phyloP scores from a whole-genome alignment of 2,888 invertebrate genomes.

The Tanypteryx hageni region DNA sequence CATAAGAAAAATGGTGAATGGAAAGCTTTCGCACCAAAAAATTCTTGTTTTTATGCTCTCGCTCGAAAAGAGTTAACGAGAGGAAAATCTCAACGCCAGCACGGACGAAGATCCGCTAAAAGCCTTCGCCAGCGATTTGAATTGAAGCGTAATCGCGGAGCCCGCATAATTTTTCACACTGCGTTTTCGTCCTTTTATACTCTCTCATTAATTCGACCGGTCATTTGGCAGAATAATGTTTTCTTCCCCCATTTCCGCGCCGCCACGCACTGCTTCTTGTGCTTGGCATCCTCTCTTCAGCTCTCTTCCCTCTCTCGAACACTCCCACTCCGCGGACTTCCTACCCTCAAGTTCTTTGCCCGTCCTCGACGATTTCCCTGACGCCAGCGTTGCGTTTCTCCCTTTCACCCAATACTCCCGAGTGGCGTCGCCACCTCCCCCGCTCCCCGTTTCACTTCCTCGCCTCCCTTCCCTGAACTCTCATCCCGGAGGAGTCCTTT shows the following conservation, averaged over 20 bases:
- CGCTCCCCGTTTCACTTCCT: background rate
- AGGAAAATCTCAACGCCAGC: background rate
- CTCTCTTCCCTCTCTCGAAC: background rate
- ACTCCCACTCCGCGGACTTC: background rate
- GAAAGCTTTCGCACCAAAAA: no score
- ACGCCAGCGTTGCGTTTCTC: background rate
- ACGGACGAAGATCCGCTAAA: background rate
- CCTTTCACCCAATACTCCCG: background rate
- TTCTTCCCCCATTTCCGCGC: background rate
- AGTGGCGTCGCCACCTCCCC: background rate
- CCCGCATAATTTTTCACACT: slow-evolving; percentile 37
- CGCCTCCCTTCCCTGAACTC: background rate
- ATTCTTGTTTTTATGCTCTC: no score
- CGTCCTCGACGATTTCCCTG: background rate
- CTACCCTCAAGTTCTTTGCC: no score
- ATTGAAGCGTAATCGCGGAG: slow-evolving; percentile 47
- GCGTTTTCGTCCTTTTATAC: background rate
- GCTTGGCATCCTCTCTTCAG: background rate
- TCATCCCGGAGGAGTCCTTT: background rate
- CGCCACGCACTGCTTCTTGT: background rate
- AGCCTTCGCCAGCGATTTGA: slow-evolving; percentile 43
- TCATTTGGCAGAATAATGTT: slow-evolving; percentile 47
- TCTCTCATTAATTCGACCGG: background rate
- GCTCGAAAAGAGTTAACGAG: background rate
- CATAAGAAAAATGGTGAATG: no score